A percentile compares a stretch with the other conserved stretches of the same genome.
Evolutionary conservation across 2,113 vertebrate species (phyloP).

Genomic region (Chamaea fasciata): DNA sequence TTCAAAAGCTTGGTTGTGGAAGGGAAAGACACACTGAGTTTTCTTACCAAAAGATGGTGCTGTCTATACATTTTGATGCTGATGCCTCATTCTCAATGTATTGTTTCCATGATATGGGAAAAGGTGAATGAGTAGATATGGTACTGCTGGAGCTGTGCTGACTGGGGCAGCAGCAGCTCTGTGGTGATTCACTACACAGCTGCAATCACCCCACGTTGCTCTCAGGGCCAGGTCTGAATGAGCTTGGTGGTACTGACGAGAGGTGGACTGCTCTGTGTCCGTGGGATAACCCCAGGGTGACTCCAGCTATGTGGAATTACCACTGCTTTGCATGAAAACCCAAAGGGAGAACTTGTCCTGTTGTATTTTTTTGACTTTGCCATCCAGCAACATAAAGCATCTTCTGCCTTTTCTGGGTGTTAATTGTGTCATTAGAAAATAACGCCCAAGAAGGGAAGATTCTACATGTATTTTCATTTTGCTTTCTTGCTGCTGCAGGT

Average conservation of each 20-base stretch:
- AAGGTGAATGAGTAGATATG: background rate
- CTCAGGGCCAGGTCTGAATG: background rate
- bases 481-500: constrained; percentile 61
- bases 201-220: fast-evolving
- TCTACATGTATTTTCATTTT: background rate
- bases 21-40: constrained; percentile 7
- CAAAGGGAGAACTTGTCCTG: background rate
- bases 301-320: background rate
- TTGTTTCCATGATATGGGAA: background rate
- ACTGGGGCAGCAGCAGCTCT: background rate
- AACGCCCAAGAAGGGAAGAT: background rate
- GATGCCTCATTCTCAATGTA: constrained; percentile 16
- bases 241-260: background rate
- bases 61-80: constrained; percentile 18
- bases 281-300: background rate
- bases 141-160: constrained; percentile 36
- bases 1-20: background rate
- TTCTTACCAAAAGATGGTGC: constrained; percentile 7
- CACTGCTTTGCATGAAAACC: background rate
- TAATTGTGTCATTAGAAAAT: background rate
- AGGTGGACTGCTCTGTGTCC: background rate
- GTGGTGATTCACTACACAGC: background rate
- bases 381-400: background rate
- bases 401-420: background rate
- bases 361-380: background rate